Evolutionary conservation across 2,888 invertebrate genomes (phyloP), one percentile per base, ranked within the genome.

Genomic region (Crioceris asparagi): DNA sequence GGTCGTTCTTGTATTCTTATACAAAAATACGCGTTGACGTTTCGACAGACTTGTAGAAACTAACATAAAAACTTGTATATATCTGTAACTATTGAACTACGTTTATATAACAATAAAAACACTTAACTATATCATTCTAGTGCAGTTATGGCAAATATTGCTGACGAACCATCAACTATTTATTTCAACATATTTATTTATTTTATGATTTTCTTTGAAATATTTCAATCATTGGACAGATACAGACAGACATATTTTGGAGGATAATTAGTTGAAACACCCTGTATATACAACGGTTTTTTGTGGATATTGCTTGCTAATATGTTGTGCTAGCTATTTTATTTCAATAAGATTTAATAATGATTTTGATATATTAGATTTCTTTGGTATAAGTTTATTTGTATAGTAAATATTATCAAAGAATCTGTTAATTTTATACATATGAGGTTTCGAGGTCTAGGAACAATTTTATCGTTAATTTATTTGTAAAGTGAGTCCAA

Each of bases 21-120:
- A n/a, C n/a, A n/a, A n/a, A n/a, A n/a, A n/a, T n/a, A n/a, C n/a
- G n/a, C n/a, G 41, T 42, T 41, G 42, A 45, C 43, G 46, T 44
- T 50, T 47, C 40, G 48, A 32, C 40, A 39, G 38, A 35, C 41
- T 39, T 45, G 35, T 35, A 41, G 25, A 42, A 40, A 39, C 36
- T 39, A 45, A 43, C 41, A 49, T 42, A 50, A 51, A 45, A 48
- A 46, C 43, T 45, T 48, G 45, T 43, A 38, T n/a, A n/a, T 47
- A 48, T 47, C 40, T 43, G 44, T 49, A 46, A 47, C 52, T 53
- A 53, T 53, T 53, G 52, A 49, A 41, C 50, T 50, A 51, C 44
- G 43, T 46, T n/a, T 46, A 44, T 52, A 42, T 52, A 55, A 54
- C 54, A 53, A 53, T 52, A 47, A 33, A 55, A 54, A 43, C 53